A percentile compares a stretch with the other conserved stretches of the same genome.
These are phyloP conservation scores for Troides aeacus DNA, from an alignment of 2,888 invertebrate genomes.

Conservation along the genomic window DNA sequence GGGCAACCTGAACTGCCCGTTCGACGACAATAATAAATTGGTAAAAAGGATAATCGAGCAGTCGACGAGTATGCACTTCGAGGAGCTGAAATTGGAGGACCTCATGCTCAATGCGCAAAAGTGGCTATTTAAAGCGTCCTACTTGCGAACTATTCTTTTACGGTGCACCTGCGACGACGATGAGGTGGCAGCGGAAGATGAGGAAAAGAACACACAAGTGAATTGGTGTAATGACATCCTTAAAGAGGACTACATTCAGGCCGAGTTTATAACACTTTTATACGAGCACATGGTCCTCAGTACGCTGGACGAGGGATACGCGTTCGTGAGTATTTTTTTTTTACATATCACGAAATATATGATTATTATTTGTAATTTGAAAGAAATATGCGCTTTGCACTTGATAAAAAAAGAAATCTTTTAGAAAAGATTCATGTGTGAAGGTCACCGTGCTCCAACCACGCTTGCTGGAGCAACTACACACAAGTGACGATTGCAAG, in stretches of 20 bases:
- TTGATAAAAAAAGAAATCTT: no score
- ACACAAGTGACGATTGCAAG: no score
- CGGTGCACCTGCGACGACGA: conserved; percentile 24
- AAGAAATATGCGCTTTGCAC: no score
- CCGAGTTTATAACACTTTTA: conserved; percentile 41
- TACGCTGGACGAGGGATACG: conserved; percentile 53
- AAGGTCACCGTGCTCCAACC: no score
- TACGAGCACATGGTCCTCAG: conserved; percentile 46
- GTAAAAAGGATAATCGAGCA: conserved; percentile 36
- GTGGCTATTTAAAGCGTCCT: conserved; percentile 46
- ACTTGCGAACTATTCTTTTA: conserved; percentile 42
- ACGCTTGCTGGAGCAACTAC: no score
- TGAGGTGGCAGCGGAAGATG: conserved; percentile 13
- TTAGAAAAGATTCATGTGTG: no score
- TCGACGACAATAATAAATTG: conserved; percentile 44
- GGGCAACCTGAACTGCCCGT: conserved; percentile 49
- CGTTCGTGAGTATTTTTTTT: conserved; percentile 53
- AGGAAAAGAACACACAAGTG: conserved; percentile 11
- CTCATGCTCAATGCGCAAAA: conserved; percentile 39
- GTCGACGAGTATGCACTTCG: conserved; percentile 30
- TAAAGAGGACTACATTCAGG: conserved; percentile 35
- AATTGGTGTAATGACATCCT: conserved; percentile 36
- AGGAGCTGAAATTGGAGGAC: conserved; percentile 40
- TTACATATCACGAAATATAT: no score
- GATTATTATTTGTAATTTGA: no score